Base-by-base conservation (phyloP, 2,888 invertebrate species). In the Geophilus truncorum region DNA sequence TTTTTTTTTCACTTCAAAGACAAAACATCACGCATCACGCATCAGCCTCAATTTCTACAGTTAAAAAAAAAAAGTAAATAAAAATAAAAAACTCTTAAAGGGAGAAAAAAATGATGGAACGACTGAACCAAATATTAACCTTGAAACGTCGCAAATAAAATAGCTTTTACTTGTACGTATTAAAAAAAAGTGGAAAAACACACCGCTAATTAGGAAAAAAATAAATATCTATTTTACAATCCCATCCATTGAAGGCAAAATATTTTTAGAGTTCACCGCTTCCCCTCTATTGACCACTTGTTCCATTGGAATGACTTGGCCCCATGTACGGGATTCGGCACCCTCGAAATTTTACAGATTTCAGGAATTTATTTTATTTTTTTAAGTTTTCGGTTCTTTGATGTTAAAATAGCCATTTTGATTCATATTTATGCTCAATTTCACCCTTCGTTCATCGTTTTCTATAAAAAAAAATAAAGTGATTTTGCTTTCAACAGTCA, bases 1-100 rank as follows among this genome's bases (percentile, higher is more conserved):
- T 25, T 70, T 70, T 70, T 70, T 70, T n/a, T n/a, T 10, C 10
- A 28, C n/a, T 25, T 10, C 28, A 70, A 70, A 70, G 70, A 28
- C 70, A 28, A 70, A 70, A 62, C 23, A 21, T 62, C 57, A 62
- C 57, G 57, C 57, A 62, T 62, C 57, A 62, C n/a, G n/a, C n/a
- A n/a, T n/a, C n/a, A n/a, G 70, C 25, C 15, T 70, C 23, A 28
- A 70, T 25, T 28, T 25, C 70, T 12, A 70, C 28, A 70, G 28
- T 25, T 3, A 23, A 70, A 18, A 18, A 70, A 70, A 70, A 70
- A 70, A 70, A 1, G 28, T 6, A 70, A 70, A 23, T 10, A 70
- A 25, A 25, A 28, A 25, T 70, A 45, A 45, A 12, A 45, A 45
- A 45, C 32, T n/a, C n/a, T n/a, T n/a, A 70, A 70, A 70, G 0